Evolutionary conservation across 2,113 vertebrate species (phyloP).

Genomic region (Datnioides undecimradiatus): DNA sequence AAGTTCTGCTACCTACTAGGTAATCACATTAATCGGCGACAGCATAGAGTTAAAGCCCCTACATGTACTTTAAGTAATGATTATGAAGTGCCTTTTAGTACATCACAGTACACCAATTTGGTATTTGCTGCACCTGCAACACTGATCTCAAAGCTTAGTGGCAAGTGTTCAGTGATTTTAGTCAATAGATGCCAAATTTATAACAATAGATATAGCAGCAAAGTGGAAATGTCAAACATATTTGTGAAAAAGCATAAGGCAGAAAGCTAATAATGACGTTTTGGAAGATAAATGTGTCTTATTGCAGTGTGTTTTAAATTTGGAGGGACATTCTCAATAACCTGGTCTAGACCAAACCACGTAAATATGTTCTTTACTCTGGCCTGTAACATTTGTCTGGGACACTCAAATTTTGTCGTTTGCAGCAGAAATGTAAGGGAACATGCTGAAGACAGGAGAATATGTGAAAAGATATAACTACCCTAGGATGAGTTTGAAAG

Average conservation of each 20-base stretch:
- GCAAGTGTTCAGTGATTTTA: background rate
- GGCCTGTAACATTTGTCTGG: constrained; percentile 27
- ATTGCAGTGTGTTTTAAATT: background rate
- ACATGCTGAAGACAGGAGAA: constrained; percentile 77
- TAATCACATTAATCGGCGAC: constrained; percentile 13
- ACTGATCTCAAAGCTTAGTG: constrained; percentile 1
- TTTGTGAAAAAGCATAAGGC: constrained; percentile 1
- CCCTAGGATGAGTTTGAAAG: constrained; percentile 52
- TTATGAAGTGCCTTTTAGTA: constrained; percentile 60
- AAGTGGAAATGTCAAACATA: constrained; percentile 1
- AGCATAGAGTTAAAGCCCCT: background rate
- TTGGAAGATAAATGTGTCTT: background rate
- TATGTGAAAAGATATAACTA: constrained; percentile 52
- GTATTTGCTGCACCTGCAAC: constrained; percentile 8
- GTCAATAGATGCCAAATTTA: background rate
- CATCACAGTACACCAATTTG: constrained; percentile 19
- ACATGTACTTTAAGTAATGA: background rate
- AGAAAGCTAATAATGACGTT: background rate
- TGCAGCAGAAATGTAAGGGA: constrained; percentile 23
- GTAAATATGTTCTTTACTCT: constrained; percentile 7
- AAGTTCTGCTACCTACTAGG: background rate
- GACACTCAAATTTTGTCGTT: background rate
- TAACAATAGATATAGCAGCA: background rate
- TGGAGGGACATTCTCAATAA: background rate
- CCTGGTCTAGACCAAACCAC: background rate